Conservation (phyloP, 2,888 invertebrate species). For the Synergus umbraculus region DNA sequence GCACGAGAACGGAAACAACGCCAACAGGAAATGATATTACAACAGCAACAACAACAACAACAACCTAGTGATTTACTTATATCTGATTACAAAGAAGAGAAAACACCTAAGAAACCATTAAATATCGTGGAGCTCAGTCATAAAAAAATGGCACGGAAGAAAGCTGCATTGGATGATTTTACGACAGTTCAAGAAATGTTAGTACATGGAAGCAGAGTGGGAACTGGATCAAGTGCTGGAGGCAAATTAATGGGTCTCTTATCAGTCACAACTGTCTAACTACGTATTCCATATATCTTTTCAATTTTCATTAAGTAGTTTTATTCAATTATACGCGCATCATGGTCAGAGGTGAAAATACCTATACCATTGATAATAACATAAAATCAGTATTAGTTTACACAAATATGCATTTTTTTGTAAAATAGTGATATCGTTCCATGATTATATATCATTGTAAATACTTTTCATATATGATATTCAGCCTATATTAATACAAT, state of each 20-base stretch:
- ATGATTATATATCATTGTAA: not conserved
- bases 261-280: constrained; percentile 80
- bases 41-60: constrained; percentile 58
- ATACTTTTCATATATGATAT: constrained; percentile 22
- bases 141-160: constrained; percentile 78
- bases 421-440: not conserved
- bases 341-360: not conserved
- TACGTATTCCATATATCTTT: not conserved
- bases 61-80: constrained; percentile 63
- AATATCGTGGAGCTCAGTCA: constrained; percentile 77
- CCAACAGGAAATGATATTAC: constrained; percentile 74
- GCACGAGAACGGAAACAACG: constrained; percentile 82
- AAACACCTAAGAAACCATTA: constrained; percentile 74
- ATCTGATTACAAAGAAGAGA: constrained; percentile 70
- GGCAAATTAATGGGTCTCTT: constrained; percentile 81
- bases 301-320: not conserved
- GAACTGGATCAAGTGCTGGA: constrained; percentile 73
- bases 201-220: constrained; percentile 79
- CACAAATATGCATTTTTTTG: not conserved
- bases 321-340: not conserved
- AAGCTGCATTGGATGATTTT: constrained; percentile 78
- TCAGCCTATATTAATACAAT: constrained; percentile 3
- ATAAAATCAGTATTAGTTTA: constrained; percentile 32
- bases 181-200: constrained; percentile 81
- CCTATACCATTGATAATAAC: not conserved